Conservation (phyloP, 2,888 invertebrate genomes). For the Amblyjoppa proteus region DNA sequence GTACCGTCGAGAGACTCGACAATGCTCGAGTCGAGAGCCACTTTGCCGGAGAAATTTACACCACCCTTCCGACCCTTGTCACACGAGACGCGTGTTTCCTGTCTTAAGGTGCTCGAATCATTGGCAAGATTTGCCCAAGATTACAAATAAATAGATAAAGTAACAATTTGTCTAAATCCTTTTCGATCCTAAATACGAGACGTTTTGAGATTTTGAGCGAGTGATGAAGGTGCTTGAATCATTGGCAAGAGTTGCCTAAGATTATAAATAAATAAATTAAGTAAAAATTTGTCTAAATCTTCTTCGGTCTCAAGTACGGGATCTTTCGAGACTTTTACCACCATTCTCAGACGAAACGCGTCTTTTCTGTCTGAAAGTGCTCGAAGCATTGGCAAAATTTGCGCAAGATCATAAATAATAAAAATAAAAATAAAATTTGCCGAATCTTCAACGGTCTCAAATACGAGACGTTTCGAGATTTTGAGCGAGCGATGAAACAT, state of each 20-base stretch:
- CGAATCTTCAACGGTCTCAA: background rate
- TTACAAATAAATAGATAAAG: background rate
- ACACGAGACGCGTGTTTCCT: constrained; percentile 3
- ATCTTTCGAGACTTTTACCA: background rate
- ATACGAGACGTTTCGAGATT: constrained; percentile 20
- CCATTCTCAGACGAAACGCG: too few species aligned
- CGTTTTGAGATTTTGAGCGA: constrained; percentile 13
- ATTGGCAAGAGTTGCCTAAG: background rate
- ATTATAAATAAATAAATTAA: too few species aligned
- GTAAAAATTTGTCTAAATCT: too few species aligned
- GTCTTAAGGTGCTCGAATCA: too few species aligned
- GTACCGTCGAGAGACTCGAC: constrained; percentile 1
- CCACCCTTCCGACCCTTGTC: constrained; percentile 45
- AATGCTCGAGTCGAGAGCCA: constrained; percentile 30
- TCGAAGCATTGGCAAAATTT: too few species aligned
- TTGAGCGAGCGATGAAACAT: constrained; percentile 53
- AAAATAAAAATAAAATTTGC: background rate
- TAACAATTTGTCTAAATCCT: background rate
- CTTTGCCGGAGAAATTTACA: constrained; percentile 34
- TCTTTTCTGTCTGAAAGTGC: too few species aligned
- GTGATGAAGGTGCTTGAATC: constrained; percentile 39
- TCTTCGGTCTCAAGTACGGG: too few species aligned
- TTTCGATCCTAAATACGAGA: background rate
- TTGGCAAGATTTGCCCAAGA: too few species aligned
- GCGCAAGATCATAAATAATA: too few species aligned